phyloP scores from a whole-genome alignment of 2,888 invertebrate genomes.

The Fragum sueziense region DNA sequence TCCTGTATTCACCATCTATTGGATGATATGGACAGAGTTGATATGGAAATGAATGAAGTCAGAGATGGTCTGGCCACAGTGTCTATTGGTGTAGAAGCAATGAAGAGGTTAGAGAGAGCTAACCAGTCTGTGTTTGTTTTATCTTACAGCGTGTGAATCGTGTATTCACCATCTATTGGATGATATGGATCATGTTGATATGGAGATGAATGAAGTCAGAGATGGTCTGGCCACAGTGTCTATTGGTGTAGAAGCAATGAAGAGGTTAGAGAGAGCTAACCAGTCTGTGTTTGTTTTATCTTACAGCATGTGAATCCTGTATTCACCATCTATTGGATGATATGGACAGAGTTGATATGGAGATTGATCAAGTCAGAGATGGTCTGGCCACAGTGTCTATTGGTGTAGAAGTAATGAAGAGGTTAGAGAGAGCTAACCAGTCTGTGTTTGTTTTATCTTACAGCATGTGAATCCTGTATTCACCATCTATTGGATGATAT shows the following conservation, averaged over 20 bases:
- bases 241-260: slow-evolving; percentile 93
- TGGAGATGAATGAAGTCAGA: slow-evolving; percentile 88
- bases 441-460: slow-evolving; percentile 87
- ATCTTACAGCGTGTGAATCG: slow-evolving; percentile 93
- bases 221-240: slow-evolving; percentile 91
- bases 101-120: slow-evolving; percentile 91
- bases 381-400: slow-evolving; percentile 92
- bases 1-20: slow-evolving; percentile 95
- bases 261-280: slow-evolving; percentile 91
- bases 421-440: slow-evolving; percentile 91
- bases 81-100: slow-evolving; percentile 93
- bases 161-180: slow-evolving; percentile 95
- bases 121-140: slow-evolving; percentile 88
- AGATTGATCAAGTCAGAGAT: slow-evolving; percentile 88
- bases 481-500: slow-evolving; percentile 94
- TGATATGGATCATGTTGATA: slow-evolving; percentile 89
- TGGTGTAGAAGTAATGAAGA: slow-evolving; percentile 93
- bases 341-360: slow-evolving; percentile 88
- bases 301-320: slow-evolving; percentile 93
- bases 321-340: slow-evolving; percentile 94
- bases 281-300: slow-evolving; percentile 86
- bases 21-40: slow-evolving; percentile 91
- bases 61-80: slow-evolving; percentile 90
- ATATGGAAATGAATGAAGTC: slow-evolving; percentile 88
- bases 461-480: slow-evolving; percentile 94